phyloP scores from a whole-genome alignment of 2,797 vertebrate genomes.

The Chelonia mydas region DNA sequence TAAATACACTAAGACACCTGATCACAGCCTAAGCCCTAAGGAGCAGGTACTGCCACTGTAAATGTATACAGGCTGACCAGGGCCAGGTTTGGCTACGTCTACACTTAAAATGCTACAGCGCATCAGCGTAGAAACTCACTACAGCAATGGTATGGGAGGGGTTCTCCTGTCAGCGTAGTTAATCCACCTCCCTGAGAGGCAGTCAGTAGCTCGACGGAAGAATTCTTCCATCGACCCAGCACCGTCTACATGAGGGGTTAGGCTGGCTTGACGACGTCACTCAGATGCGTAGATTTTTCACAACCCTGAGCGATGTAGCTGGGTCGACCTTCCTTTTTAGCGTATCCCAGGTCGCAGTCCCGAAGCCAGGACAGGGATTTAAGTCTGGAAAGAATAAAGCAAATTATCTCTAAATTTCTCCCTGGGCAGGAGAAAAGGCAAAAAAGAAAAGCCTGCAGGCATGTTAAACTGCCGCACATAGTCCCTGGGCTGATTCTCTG shows the following conservation, averaged over 20 bases:
- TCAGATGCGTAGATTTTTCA: background rate
- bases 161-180: background rate
- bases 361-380: conserved; percentile 48
- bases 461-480: background rate
- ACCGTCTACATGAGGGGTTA: background rate
- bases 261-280: background rate
- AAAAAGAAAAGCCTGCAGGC: conserved; percentile 9
- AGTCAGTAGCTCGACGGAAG: background rate
- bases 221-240: background rate
- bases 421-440: conserved; percentile 13
- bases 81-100: background rate
- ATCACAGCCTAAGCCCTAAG: conserved; percentile 65
- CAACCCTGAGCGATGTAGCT: background rate
- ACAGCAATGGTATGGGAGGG: too few species aligned
- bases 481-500: background rate
- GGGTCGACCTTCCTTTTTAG: background rate
- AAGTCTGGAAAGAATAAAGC: conserved; percentile 46
- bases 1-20: conserved; percentile 65
- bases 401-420: conserved; percentile 44
- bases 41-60: conserved; percentile 64
- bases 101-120: background rate
- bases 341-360: background rate
- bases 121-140: background rate
- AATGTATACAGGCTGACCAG: conserved; percentile 52
- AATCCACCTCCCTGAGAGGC: background rate